Evolutionary conservation across 2,888 invertebrate species (phyloP), one percentile per base, ranked within the genome.

Genomic region (Morpho helenor): DNA sequence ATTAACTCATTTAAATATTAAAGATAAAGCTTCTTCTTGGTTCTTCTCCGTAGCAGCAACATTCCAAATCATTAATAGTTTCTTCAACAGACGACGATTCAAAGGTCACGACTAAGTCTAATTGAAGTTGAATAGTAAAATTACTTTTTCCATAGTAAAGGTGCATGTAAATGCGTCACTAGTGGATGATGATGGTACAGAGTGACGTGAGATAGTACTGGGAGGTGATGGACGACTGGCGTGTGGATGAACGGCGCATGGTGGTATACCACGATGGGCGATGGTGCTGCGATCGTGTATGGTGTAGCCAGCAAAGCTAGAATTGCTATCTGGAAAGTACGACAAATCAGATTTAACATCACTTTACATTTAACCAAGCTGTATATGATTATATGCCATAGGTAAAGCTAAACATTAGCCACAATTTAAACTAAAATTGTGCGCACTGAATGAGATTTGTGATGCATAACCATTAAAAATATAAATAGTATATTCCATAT

Each of bases 151-250:
- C 48, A 63, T 16, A 66, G 56, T 8, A 62, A 23, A n/a, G 65
- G 62, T 3, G 55, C 46, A 16, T 73, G 77, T 9, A 77, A 66
- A 8, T 79, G 66, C 7, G 16, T 53, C 1, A 45, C 9, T 9
- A 53, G 5, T 7, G 3, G 75, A n/a, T 47, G 74, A 51, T 73
- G 69, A 60, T 73, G 70, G 4, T 70, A 16, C 0, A 73, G 61
- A 60, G 69, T 71, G 61, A 69, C 67, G 56, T 70, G 73, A 6
- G 72, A 66, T 3, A 73, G 51, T 42, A 80, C 60, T 0, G 80
- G 75, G 0, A 74, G 75, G 49, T 76, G 79, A 68, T 78, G 80
- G n/a, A 80, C 65, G 2, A 82, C 61, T 0, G 80, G 77, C 1
- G 78, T 71, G 47, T 76, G 77, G 43, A 74, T 66, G 5, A 79